phyloP scores from a whole-genome alignment of 1,140 invertebrate species.

The Drosophila eugracilis region DNA sequence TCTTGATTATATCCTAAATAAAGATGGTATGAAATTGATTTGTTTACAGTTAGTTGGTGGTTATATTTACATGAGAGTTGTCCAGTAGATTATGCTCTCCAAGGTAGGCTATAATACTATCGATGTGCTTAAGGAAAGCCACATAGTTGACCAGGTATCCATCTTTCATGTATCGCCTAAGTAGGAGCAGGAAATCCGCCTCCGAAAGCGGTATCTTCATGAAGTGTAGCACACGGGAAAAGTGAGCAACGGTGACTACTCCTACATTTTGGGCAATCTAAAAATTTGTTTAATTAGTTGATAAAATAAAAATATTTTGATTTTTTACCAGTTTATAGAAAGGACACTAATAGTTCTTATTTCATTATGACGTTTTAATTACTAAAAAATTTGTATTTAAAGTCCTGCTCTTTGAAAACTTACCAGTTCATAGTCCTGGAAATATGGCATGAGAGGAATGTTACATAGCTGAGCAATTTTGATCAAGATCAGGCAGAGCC shows the following conservation, averaged over 20 bases:
- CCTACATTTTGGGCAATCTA: conserved; percentile 90
- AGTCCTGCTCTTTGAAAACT: neutral
- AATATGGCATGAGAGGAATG: conserved; percentile 88
- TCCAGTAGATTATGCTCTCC: conserved; percentile 61
- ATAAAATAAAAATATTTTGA: neutral
- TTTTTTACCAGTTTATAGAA: no score
- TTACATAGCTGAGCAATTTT: conserved; percentile 87
- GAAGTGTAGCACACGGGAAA: conserved; percentile 89
- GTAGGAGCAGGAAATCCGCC: conserved; percentile 88
- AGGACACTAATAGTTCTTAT: no score
- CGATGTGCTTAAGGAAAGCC: conserved; percentile 88
- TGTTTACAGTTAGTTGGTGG: no score
- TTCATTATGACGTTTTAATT: no score
- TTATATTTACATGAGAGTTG: conserved; percentile 52
- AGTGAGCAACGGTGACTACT: conserved; percentile 89
- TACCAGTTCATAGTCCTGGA: conserved; percentile 91
- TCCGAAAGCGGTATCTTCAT: conserved; percentile 87
- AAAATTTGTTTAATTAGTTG: neutral
- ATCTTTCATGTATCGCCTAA: conserved; percentile 89
- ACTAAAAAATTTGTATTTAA: neutral
- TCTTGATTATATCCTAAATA: conserved; percentile 85
- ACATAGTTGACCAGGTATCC: conserved; percentile 90
- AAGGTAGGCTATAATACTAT: conserved; percentile 86
- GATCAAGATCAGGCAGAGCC: conserved; percentile 88
- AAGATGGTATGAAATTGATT: no score